A percentile compares a stretch with the other conserved stretches of the same genome.
These are phyloP conservation scores for Apostichopus parvimensis DNA, from an alignment of 35 echinoderm and acorn worm species.

Conservation along the genomic window DNA sequence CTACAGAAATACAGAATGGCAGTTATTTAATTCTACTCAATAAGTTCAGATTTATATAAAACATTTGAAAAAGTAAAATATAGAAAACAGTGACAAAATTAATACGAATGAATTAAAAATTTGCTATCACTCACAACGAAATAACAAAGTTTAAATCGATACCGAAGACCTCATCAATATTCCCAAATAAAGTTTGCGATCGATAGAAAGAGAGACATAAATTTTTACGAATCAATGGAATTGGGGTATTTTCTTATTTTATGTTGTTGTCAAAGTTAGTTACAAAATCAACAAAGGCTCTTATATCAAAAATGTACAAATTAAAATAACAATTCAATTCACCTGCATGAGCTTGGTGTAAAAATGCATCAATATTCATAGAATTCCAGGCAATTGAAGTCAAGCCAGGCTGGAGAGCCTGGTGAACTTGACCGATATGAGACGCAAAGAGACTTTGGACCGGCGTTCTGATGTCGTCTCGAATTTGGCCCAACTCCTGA, in stretches of 20 bases:
- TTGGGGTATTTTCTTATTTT: neutral
- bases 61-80: neutral
- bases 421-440: constrained; percentile 72
- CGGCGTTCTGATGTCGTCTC: constrained; percentile 63
- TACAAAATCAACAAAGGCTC: no score
- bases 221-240: neutral
- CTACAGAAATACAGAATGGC: constrained; percentile 35
- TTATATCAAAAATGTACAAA: no score
- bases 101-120: no score
- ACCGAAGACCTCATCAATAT: no score
- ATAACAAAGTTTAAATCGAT: no score
- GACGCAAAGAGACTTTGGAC: constrained; percentile 76
- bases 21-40: neutral
- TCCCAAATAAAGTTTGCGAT: no score
- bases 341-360: constrained; percentile 96
- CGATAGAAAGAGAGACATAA: no score
- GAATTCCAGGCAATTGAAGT: constrained; percentile 93
- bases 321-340: no score
- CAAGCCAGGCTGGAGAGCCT: constrained; percentile 86
- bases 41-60: neutral
- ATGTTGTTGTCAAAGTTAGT: neutral
- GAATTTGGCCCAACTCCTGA: constrained; percentile 74
- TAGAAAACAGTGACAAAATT: no score
- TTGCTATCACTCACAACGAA: no score
- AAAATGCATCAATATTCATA: constrained; percentile 99